Evolutionary conservation across 2,797 vertebrate genomes (phyloP).

Genomic region (Siniperca undulata): DNA sequence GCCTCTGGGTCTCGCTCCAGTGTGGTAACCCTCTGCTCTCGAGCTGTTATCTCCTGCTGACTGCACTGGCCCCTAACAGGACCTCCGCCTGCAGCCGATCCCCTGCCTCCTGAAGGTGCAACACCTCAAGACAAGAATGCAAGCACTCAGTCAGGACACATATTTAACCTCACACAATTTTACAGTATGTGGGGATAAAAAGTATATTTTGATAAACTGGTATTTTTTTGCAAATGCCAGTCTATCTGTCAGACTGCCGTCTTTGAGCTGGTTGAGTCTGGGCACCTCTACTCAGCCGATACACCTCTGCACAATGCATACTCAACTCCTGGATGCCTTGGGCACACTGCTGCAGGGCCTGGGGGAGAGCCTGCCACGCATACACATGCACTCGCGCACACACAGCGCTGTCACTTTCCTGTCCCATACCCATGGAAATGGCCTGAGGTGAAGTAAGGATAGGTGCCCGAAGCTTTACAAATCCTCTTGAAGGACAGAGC

Average conservation of each 20-base stretch:
- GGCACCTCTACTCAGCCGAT: conserved; percentile 81
- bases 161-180: conserved; percentile 28
- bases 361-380: conserved; percentile 57
- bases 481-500: conserved; percentile 80
- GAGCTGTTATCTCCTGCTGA: conserved; percentile 66
- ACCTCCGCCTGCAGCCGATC: conserved; percentile 72
- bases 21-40: conserved; percentile 71
- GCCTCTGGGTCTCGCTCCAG: conserved; percentile 76
- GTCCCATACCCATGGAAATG: conserved; percentile 80
- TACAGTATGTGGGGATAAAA: conserved; percentile 10
- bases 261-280: conserved; percentile 76
- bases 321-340: conserved; percentile 79
- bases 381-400: conserved; percentile 34
- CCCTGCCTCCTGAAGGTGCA: conserved; percentile 75
- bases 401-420: conserved; percentile 73
- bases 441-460: conserved; percentile 77
- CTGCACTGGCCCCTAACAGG: conserved; percentile 62
- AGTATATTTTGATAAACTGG: conserved; percentile 27
- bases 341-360: conserved; percentile 76
- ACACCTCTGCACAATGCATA: conserved; percentile 80
- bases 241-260: conserved; percentile 73
- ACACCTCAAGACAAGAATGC: conserved; percentile 67
- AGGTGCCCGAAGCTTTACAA: conserved; percentile 77
- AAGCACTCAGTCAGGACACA: conserved; percentile 28
- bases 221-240: conserved; percentile 35